Percentiles rank a stretch among this genome's conserved stretches.
These are phyloP conservation scores for Pollenia angustigena DNA, from an alignment of 2,888 invertebrate species.

Conservation along the genomic window DNA sequence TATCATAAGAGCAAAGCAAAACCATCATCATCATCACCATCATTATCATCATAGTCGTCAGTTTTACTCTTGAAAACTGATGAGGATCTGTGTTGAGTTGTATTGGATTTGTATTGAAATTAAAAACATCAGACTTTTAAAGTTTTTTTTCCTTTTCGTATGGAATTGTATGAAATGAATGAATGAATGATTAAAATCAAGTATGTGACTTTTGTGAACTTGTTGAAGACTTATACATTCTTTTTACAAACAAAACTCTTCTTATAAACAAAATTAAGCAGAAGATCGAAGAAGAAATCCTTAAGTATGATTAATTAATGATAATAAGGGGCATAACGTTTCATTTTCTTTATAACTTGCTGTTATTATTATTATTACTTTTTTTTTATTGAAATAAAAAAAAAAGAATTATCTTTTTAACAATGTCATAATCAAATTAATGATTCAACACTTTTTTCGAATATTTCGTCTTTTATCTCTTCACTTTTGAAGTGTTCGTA, in stretches of 20 bases:
- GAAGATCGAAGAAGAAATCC: slow-evolving; percentile 29
- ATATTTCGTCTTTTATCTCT: slow-evolving; percentile 18
- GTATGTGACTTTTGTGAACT: slow-evolving; percentile 67
- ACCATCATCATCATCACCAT: slow-evolving; percentile 20
- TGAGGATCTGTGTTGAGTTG: slow-evolving; percentile 45
- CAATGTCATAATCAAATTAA: slow-evolving; percentile 69
- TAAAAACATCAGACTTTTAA: slow-evolving; percentile 64
- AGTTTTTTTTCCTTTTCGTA: slow-evolving; percentile 28
- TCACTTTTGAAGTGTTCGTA: slow-evolving; percentile 20
- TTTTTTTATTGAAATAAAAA: slow-evolving; percentile 39
- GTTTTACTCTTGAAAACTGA: slow-evolving; percentile 17
- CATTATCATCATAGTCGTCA: slow-evolving; percentile 5
- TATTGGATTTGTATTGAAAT: slow-evolving; percentile 54
- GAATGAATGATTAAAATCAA: slow-evolving; percentile 65
- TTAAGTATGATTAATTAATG: slow-evolving; percentile 72
- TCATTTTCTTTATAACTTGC: slow-evolving; percentile 5
- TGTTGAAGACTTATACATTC: slow-evolving; percentile 44
- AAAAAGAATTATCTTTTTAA: slow-evolving; percentile 44
- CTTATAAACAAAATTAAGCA: slow-evolving; percentile 15
- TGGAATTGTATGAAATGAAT: slow-evolving; percentile 43
- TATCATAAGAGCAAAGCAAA: background rate
- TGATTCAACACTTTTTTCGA: slow-evolving; percentile 65
- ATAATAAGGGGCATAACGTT: slow-evolving; percentile 46
- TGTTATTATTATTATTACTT: slow-evolving; percentile 41
- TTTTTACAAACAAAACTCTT: slow-evolving; percentile 12